Percentiles rank a stretch among this genome's conserved stretches.
phyloP scores from a whole-genome alignment of 1,140 invertebrate genomes.

The Saccostrea glomerata region DNA sequence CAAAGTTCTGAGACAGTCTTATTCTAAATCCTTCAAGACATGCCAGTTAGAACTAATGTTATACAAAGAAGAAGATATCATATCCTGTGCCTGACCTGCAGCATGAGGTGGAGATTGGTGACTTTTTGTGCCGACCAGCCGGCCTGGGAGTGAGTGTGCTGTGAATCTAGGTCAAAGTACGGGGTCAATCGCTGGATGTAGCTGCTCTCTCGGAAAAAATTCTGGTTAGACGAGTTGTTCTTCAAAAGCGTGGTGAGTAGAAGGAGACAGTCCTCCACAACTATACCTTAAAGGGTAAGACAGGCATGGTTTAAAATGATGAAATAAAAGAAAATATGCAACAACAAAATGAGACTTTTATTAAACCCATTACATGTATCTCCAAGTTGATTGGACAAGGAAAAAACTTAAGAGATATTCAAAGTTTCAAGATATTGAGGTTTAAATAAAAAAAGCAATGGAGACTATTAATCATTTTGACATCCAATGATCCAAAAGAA shows the following conservation, averaged over 20 bases:
- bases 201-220: slow-evolving; percentile 97
- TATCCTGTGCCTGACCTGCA: slow-evolving; percentile 83
- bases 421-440: no score
- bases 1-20: no score
- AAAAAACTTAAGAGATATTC: no score
- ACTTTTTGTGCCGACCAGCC: slow-evolving; percentile 97
- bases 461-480: no score
- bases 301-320: background rate
- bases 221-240: slow-evolving; percentile 98
- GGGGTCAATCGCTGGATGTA: slow-evolving; percentile 93
- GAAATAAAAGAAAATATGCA: no score
- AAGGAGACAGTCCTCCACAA: slow-evolving; percentile 98
- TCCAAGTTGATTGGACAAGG: no score
- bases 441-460: no score
- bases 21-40: no score
- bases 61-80: background rate
- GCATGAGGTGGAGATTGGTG: slow-evolving; percentile 94
- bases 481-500: no score
- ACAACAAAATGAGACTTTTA: no score
- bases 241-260: slow-evolving; percentile 95
- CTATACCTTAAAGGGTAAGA: slow-evolving; percentile 83
- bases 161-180: slow-evolving; percentile 88
- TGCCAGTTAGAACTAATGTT: no score
- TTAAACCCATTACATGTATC: no score
- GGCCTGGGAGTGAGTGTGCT: slow-evolving; percentile 80